phyloP scores from a whole-genome alignment of 2,113 vertebrate species.

The Rhinoptilus africanus region DNA sequence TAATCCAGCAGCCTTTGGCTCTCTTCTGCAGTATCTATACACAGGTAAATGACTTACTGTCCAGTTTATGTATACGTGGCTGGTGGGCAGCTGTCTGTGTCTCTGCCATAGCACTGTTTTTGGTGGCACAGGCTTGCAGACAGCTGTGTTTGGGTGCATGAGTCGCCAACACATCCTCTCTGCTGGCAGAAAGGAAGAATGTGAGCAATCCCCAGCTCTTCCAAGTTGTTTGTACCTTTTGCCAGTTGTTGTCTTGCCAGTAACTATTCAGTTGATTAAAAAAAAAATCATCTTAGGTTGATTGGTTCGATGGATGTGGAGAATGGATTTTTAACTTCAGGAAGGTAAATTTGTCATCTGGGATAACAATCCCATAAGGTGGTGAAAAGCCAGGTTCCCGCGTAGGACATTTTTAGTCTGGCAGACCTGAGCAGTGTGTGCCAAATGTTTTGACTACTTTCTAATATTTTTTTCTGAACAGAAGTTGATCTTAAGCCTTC shows the following conservation, averaged over 20 bases:
- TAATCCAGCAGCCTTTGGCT: constrained; percentile 91
- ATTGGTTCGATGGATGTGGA: background rate
- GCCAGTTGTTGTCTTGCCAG: background rate
- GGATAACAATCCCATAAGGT: background rate
- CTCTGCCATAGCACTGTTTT: background rate
- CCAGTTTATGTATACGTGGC: background rate
- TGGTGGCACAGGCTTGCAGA: background rate
- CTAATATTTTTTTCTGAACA: background rate
- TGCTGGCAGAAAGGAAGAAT: background rate
- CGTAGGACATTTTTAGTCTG: background rate
- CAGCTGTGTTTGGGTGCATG: background rate
- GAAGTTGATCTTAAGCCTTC: background rate
- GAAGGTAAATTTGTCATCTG: background rate
- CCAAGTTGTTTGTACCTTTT: background rate
- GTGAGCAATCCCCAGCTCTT: background rate
- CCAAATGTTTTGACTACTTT: background rate
- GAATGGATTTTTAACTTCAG: background rate
- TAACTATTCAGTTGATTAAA: background rate
- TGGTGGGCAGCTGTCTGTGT: background rate
- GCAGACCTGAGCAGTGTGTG: background rate
- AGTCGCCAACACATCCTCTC: background rate
- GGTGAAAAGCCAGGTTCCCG: background rate
- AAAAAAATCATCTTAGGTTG: background rate
- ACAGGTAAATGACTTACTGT: constrained; percentile 79
- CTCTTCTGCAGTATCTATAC: constrained; percentile 93